Base-by-base conservation (phyloP, 2,797 vertebrate genomes). In the Oophaga sylvatica region DNA sequence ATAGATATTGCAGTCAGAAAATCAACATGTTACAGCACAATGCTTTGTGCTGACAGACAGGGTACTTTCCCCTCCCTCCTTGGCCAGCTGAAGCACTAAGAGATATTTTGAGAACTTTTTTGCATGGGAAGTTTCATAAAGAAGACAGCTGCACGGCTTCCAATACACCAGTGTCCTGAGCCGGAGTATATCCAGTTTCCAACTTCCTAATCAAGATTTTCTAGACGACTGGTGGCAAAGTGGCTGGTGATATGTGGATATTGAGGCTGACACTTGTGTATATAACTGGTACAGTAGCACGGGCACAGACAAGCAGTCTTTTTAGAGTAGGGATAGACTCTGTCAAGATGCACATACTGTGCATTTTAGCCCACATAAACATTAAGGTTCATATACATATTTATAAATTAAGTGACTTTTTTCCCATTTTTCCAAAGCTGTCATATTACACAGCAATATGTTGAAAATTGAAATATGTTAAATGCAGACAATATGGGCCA, bases 101-200 rank as follows among this genome's bases (percentile, higher is more conserved):
- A 65, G 87, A 91, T 92, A 89, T 89, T 89, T 86, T 89, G 84
- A 60, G 88, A 59, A 83, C 15, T 67, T 20, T 83, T 78, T 71
- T 86, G 70, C 80, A 83, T 35, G 88, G 65, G 75, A 78, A 63
- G 53, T 65, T 86, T 78, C 80, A 63, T 35, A 41, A 70, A 83
- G 62, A 80, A 79, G 84, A 86, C 83, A 87, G 89, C 83, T 85
- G 87, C 82, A 81, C 22, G 17, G 13, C 60, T 76, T 59, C 76
- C 63, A 84, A 29, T 59, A 45, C 70, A 73, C 65, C 62, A 78
- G 83, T 31, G 60, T 85, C 70, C 76, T 85, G 60, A 65, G 75
- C 26, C 29, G 29, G 80, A 65, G 65, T 73, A 70, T 83, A 88
- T 88, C 87, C 41, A 79, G 53, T 89, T 89, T 45, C 88, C 41